A percentile compares a stretch with the other conserved stretches of the same genome.
Conservation (phyloP, 53 echinoderm and acorn worm species). For the Arbacia lixula region DNA sequence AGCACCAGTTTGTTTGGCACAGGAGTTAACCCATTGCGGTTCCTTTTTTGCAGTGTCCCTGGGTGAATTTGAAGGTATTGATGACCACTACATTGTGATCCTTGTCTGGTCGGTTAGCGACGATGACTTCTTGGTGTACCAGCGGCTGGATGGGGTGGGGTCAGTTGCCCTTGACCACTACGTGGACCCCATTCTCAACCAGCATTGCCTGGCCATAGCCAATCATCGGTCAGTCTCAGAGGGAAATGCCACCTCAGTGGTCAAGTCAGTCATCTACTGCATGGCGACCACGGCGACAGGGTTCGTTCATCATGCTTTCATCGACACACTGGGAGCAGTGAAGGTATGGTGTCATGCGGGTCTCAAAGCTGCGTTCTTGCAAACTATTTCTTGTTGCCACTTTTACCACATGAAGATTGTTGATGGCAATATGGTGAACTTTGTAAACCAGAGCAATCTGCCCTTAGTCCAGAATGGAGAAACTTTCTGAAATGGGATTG, state of each 20-base stretch:
- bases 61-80: neutral
- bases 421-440: no score
- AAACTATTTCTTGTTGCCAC: no score
- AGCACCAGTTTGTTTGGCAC: no score
- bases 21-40: neutral
- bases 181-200: conserved; percentile 26
- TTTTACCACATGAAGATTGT: no score
- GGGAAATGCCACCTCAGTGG: conserved; percentile 6
- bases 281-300: conserved; percentile 33
- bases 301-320: conserved; percentile 49
- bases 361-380: no score
- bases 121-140: conserved; percentile 15
- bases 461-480: no score
- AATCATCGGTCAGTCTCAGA: conserved; percentile 42
- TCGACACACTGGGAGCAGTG: conserved; percentile 67
- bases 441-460: no score
- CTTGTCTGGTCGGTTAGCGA: neutral
- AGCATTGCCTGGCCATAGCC: conserved; percentile 70
- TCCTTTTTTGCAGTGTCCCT: neutral
- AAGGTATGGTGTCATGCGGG: no score
- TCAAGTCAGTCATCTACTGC: conserved; percentile 74
- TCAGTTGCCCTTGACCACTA: conserved; percentile 64
- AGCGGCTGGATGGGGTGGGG: conserved; percentile 63
- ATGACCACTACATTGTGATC: conserved; percentile 11
- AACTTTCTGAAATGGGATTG: no score